Evolutionary conservation across 1,140 invertebrate species (phyloP), one percentile per base, ranked within the genome.

Genomic region (Scaptomyza hsui): DNA sequence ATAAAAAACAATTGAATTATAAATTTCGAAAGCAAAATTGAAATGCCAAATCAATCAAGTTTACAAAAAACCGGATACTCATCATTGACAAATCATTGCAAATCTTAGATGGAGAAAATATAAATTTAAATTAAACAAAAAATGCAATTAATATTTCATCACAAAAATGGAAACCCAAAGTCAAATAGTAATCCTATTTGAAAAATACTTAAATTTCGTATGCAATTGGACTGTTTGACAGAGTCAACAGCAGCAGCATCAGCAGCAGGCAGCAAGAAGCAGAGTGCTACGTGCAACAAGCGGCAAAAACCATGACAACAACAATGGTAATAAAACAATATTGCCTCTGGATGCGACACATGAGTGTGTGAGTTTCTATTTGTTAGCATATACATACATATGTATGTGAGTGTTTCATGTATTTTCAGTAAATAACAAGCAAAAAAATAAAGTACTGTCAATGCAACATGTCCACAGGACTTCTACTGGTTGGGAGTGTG

Each of bases 371-470:
- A 16, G 37, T 10, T 0, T 13, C 7, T 45, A 15, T 13, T 15
- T 18, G 24, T 47, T 42, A 18, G 13, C n/a, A n/a, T n/a, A n/a
- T n/a, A n/a, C n/a, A n/a, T n/a, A n/a, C n/a, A n/a, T 18, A 10
- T 21, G 1, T 53, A 24, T 35, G 51, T 59, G 52, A 57, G 73
- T 12, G 18, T 35, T 24, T 24, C 41, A 45, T 64, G 35, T 60
- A 65, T 64, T 76, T 72, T 60, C 56, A 51, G 37, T 53, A 77
- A 77, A 72, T 72, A 78, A 41, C n/a, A 41, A 24, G 35, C 19
- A 39, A 16, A 65, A 75, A 44, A 42, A n/a, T n/a, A n/a, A n/a
- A n/a, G n/a, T 29, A 53, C 39, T 21, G 56, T 59, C 57, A 61
- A 67, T 7, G n/a, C n/a, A 21, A 16, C 5, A 16, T 9, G 5